Evolutionary conservation across 2,797 vertebrate genomes (phyloP).

Genomic region (Rhinoraja longicauda): DNA sequence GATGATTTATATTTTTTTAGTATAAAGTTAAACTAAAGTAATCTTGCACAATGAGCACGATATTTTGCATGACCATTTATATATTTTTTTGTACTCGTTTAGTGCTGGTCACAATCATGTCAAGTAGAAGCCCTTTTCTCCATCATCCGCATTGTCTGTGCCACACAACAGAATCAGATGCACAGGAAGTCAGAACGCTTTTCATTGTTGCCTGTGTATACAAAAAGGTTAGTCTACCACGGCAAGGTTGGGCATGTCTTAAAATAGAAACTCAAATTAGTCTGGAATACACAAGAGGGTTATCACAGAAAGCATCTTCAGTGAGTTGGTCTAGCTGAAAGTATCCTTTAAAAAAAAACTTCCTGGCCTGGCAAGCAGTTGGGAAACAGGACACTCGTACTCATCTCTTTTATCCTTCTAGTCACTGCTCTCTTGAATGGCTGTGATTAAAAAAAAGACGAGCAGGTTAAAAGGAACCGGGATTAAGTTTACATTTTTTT

Average conservation of each 20-base stretch:
- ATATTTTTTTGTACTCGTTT: not conserved
- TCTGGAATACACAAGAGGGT: conserved; percentile 21
- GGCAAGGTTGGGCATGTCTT: not conserved
- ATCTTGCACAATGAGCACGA: not conserved
- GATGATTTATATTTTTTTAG: not conserved
- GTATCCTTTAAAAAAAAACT: not conserved
- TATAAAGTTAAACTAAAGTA: not conserved
- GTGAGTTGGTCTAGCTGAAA: not conserved
- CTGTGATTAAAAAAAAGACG: not conserved
- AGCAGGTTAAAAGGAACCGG: not conserved
- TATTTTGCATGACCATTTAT: not conserved
- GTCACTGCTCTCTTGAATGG: not conserved
- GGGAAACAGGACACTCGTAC: conserved; percentile 16
- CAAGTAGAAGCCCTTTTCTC: not conserved
- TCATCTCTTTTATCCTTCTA: not conserved
- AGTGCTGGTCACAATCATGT: not conserved
- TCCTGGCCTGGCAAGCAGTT: not conserved
- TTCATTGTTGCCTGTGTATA: conserved; percentile 2
- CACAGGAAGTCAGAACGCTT: not conserved
- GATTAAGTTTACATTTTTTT: not conserved
- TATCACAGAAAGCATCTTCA: conserved; percentile 35
- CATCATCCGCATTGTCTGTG: not conserved
- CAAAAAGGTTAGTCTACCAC: conserved; percentile 35
- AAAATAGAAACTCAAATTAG: conserved; percentile 26
- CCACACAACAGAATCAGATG: not conserved